phyloP scores from a whole-genome alignment of 1,140 invertebrate species.

The Neodiprion fabricii region DNA sequence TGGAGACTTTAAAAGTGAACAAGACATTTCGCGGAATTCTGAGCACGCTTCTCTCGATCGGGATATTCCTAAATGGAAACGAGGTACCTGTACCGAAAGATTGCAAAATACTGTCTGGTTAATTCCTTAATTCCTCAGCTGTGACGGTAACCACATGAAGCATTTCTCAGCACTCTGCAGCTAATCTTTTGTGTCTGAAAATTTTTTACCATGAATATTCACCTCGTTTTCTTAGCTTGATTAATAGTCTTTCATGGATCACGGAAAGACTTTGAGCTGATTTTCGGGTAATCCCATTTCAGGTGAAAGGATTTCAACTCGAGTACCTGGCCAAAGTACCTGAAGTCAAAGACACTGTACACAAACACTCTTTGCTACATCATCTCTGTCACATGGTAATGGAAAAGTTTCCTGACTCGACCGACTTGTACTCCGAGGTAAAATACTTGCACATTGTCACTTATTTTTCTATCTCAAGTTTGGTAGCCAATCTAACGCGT shows the following conservation, averaged over 20 bases:
- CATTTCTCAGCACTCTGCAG: neutral
- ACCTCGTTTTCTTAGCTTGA: too few species aligned
- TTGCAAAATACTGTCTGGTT: slow-evolving; percentile 56
- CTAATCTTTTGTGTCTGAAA: too few species aligned
- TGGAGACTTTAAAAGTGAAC: slow-evolving; percentile 88
- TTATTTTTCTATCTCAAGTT: too few species aligned
- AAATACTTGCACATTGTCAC: slow-evolving; percentile 17
- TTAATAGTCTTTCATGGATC: too few species aligned
- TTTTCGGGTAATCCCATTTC: slow-evolving; percentile 27
- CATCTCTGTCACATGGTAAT: slow-evolving; percentile 98
- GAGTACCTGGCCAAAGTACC: slow-evolving; percentile 98
- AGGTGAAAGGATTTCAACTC: slow-evolving; percentile 96
- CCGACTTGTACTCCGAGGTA: slow-evolving; percentile 97
- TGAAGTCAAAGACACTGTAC: slow-evolving; percentile 99
- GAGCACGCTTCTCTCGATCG: slow-evolving; percentile 91
- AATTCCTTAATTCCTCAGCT: slow-evolving; percentile 47
- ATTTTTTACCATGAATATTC: too few species aligned
- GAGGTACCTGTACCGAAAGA: slow-evolving; percentile 65
- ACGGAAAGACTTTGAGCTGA: too few species aligned
- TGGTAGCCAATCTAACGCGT: too few species aligned
- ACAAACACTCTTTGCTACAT: slow-evolving; percentile 97
- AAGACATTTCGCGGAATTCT: slow-evolving; percentile 95
- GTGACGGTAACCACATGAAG: neutral
- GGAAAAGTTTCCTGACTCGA: slow-evolving; percentile 93
- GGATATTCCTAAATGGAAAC: slow-evolving; percentile 96